A percentile compares a stretch with the other conserved stretches of the same genome.
Conservation (phyloP, 92 coral and sea anemone genomes). For the Parazoanthus atlanticus region DNA sequence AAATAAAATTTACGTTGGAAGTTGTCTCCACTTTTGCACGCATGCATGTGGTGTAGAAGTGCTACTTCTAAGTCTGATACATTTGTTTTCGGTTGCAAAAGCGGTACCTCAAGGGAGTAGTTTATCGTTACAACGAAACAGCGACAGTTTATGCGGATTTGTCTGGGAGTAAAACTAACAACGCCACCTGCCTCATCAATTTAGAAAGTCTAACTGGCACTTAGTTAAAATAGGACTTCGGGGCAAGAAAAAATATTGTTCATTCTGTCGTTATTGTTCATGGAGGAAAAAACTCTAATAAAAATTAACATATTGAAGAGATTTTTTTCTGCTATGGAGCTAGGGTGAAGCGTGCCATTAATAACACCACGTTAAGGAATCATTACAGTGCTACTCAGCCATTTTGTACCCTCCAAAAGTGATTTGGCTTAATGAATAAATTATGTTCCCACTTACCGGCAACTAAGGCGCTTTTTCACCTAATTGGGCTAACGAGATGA, state of each 20-base stretch:
- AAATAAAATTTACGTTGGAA: not conserved
- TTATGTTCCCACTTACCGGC: not conserved
- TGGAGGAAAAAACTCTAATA: not conserved
- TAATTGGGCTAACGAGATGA: not conserved
- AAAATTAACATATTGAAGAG: not conserved
- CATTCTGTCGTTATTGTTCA: not conserved
- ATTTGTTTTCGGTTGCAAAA: not conserved
- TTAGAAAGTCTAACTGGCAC: not conserved
- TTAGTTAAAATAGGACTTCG: not conserved
- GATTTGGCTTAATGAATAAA: not conserved
- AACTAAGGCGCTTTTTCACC: not conserved
- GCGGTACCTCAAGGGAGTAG: not conserved
- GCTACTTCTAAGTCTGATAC: not conserved
- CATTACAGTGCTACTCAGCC: not conserved
- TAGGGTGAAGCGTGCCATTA: not conserved
- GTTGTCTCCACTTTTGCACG: not conserved
- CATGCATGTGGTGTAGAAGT: not conserved
- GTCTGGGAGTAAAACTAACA: constrained; percentile 3
- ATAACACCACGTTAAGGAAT: not conserved
- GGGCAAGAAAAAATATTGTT: not conserved
- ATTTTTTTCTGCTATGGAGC: too few relatives aligned
- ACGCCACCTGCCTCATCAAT: not conserved
- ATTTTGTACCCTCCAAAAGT: not conserved
- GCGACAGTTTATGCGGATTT: not conserved
- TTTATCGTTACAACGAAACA: not conserved